These are phyloP conservation scores for Athalia rosae DNA, from an alignment of 2,888 invertebrate species.

Conservation along the genomic window DNA sequence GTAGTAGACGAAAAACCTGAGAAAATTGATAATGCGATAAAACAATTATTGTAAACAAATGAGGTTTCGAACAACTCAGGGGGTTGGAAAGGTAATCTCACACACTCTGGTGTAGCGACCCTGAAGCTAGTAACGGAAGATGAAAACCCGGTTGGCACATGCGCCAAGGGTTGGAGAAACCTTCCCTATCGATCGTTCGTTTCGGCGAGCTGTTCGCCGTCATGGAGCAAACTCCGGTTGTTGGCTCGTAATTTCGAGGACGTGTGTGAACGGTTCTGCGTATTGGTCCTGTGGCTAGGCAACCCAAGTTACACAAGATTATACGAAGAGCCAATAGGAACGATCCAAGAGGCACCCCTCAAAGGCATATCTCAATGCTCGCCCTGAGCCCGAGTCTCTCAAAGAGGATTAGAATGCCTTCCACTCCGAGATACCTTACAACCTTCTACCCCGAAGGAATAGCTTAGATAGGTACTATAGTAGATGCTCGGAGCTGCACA, in stretches of 20 bases:
- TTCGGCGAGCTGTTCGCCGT: slow-evolving; percentile 48
- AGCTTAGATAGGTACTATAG: background rate
- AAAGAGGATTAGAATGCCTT: slow-evolving; percentile 71
- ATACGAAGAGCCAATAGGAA: slow-evolving; percentile 69
- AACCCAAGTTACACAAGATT: slow-evolving; percentile 71
- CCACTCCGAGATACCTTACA: slow-evolving; percentile 63
- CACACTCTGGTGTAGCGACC: slow-evolving; percentile 26
- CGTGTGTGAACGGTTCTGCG: slow-evolving; percentile 62
- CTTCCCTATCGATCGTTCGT: slow-evolving; percentile 71
- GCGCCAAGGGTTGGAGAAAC: slow-evolving; percentile 68
- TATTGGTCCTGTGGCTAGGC: slow-evolving; percentile 69
- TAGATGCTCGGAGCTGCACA: slow-evolving; percentile 12
- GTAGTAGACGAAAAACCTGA: background rate
- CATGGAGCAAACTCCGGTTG: slow-evolving; percentile 9
- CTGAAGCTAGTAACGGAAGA: slow-evolving; percentile 26
- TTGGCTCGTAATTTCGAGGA: slow-evolving; percentile 46
- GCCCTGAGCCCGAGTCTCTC: slow-evolving; percentile 67
- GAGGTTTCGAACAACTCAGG: background rate
- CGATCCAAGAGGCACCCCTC: slow-evolving; percentile 63
- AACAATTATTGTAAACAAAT: slow-evolving; percentile 1
- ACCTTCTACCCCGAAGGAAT: slow-evolving; percentile 21
- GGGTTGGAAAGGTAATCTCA: slow-evolving; percentile 24
- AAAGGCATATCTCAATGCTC: slow-evolving; percentile 69
- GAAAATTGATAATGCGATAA: background rate
- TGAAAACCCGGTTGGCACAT: slow-evolving; percentile 58